Base-by-base conservation (phyloP, 2,797 vertebrate genomes). In the Bryconaethiops microstoma region DNA sequence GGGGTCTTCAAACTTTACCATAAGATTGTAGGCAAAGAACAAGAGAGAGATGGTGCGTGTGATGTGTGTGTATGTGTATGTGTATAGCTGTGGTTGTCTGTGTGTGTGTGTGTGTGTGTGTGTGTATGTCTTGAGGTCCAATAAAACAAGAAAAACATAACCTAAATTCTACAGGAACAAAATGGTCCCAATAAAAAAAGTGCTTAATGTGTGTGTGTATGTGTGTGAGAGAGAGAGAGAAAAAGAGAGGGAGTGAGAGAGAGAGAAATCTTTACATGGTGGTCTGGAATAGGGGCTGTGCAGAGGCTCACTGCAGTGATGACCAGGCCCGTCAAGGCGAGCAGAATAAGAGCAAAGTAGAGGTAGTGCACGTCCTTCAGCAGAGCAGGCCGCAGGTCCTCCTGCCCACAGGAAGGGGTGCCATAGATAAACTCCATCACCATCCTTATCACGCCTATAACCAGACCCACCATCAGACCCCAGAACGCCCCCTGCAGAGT, bases 301-400 rank as follows among this genome's bases (percentile, higher is more conserved):
- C 90, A 94, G 82, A 99, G 89, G 79, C 97, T 99, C 85, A 98
- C 62, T 0, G 80, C 62, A 59, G 90, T 4, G 0, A 94, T 96
- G 85, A 95, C 63, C 0, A 94, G 8, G 0, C 87, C 88, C 0
- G 94, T 95, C 77, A 99, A 68, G 71, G 54, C 91, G 1, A 95
- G 93, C 70, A 99, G 94, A 59, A 99, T 90, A 29, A 99, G 90
- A 1, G 97, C 96, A n/a, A 99, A 99, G 92, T 99, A 96, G 73
- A 99, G 93, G 87, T 99, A 99, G 88, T 99, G 97, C 71, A 98
- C 87, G 1, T 97, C 84, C 84, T 93, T 95, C 52, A 99, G 83
- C 62, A 99, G 2, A 0, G 92, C 81, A 0, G 97, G 97, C 4
- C 96, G 94, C 0, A 0, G 68, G 90, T 99, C 98, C 57, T 85